Evolutionary conservation across 2,888 invertebrate genomes (phyloP).

Genomic region (Dysmachus trigonus): DNA sequence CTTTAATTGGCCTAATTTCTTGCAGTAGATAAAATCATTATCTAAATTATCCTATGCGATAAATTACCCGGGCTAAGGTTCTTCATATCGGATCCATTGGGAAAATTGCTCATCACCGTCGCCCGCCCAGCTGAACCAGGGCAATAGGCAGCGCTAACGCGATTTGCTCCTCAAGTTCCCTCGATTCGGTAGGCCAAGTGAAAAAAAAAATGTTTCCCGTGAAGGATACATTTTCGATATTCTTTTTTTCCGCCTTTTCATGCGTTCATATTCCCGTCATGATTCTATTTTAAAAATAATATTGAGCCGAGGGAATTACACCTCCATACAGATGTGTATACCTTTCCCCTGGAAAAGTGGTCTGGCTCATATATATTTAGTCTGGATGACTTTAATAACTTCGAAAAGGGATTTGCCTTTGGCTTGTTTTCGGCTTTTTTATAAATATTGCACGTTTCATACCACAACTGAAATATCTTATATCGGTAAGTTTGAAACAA

Average conservation of each 20-base stretch:
- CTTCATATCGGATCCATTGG: neutral
- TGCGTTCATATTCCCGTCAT: neutral
- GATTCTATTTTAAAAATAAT: neutral
- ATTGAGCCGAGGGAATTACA: neutral
- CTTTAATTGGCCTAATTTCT: slow-evolving; percentile 38
- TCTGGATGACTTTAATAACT: neutral
- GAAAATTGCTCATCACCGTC: neutral
- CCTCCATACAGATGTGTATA: neutral
- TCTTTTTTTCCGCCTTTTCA: neutral
- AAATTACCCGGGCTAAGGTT: neutral
- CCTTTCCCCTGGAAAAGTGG: neutral
- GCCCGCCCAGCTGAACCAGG: neutral
- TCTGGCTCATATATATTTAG: neutral
- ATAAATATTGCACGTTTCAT: neutral
- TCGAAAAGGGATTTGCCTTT: neutral
- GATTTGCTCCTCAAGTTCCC: neutral
- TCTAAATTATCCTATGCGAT: neutral
- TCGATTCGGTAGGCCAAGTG: neutral
- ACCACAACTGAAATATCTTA: neutral
- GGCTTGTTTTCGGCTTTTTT: neutral
- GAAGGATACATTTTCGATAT: neutral
- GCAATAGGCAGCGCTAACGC: neutral
- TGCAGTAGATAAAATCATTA: slow-evolving; percentile 4
- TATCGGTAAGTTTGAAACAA: neutral
- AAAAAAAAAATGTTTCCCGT: neutral